These are phyloP conservation scores for Lepisosteus oculatus DNA, from an alignment of 2,113 vertebrate genomes.

Conservation along the genomic window DNA sequence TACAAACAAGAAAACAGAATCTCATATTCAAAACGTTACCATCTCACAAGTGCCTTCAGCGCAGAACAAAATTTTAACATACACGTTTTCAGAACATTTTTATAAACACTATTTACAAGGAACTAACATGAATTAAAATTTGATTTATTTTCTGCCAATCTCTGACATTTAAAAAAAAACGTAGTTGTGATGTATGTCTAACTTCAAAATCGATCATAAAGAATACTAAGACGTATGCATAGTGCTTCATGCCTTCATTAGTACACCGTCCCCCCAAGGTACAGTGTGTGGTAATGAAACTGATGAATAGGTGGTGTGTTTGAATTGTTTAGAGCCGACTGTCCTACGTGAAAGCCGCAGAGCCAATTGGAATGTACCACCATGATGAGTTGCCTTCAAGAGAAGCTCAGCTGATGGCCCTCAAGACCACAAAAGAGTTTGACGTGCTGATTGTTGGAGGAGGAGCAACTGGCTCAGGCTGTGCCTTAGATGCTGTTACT, in stretches of 20 bases:
- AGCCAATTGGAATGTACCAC: constrained; percentile 48
- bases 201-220: constrained; percentile 63
- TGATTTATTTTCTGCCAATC: constrained; percentile 65
- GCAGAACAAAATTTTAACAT: constrained; percentile 27
- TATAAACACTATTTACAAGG: constrained; percentile 60
- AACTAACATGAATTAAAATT: constrained; percentile 57
- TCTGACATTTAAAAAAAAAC: constrained; percentile 60
- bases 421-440: constrained; percentile 71
- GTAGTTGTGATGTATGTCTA: constrained; percentile 44
- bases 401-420: constrained; percentile 65
- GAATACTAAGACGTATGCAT: constrained; percentile 68
- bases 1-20: no score
- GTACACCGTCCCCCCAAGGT: constrained; percentile 67
- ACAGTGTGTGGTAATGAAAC: constrained; percentile 60
- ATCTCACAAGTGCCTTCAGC: no score
- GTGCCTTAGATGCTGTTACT: constrained; percentile 89
- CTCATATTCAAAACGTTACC: no score
- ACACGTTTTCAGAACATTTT: constrained; percentile 62
- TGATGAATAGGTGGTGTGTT: constrained; percentile 55
- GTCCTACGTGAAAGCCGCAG: constrained; percentile 71
- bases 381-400: constrained; percentile 70
- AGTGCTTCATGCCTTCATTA: constrained; percentile 71
- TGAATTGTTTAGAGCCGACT: constrained; percentile 65
- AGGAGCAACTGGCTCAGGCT: constrained; percentile 90
- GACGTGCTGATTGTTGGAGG: constrained; percentile 90